phyloP scores from a whole-genome alignment of 2,113 vertebrate genomes.

The Capra hircus region DNA sequence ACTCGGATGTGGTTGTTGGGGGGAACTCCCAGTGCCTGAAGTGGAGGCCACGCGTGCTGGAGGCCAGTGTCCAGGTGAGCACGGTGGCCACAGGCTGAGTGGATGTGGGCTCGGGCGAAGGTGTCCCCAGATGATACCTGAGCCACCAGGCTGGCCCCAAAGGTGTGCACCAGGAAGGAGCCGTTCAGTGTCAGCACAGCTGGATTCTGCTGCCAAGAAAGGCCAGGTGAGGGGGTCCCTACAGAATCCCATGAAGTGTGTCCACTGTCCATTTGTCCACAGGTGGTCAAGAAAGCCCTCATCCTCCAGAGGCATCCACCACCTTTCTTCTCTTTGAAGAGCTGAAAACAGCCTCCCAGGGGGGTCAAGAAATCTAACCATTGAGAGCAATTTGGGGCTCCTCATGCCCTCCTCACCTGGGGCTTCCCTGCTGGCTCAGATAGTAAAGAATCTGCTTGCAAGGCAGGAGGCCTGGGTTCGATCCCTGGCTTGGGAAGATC shows the following conservation, averaged over 20 bases:
- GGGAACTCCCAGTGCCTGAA: constrained; percentile 78
- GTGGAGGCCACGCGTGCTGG: constrained; percentile 74
- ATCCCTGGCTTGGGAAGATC: background rate
- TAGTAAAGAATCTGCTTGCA: background rate
- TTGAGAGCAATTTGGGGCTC: background rate
- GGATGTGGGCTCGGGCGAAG: constrained; percentile 68
- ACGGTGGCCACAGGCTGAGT: constrained; percentile 29
- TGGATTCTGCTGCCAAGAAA: constrained; percentile 72
- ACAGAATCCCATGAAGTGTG: background rate
- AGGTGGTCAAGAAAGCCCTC: background rate
- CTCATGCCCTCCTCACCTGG: background rate
- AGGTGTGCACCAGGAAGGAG: constrained; percentile 72
- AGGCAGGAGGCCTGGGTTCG: background rate
- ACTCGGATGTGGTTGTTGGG: constrained; percentile 70
- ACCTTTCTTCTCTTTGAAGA: background rate
- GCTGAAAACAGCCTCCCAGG: background rate
- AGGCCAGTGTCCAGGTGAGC: constrained; percentile 72
- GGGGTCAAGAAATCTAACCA: background rate
- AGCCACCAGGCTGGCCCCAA: constrained; percentile 59
- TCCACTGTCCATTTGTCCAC: background rate
- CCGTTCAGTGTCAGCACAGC: constrained; percentile 77
- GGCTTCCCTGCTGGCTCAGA: background rate
- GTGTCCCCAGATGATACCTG: constrained; percentile 50
- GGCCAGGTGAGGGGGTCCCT: background rate
- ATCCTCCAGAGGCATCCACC: no score